Percentiles rank a stretch among this genome's conserved stretches.
phyloP scores from a whole-genome alignment of 2,888 invertebrate species.

The Spisula subtruncata region DNA sequence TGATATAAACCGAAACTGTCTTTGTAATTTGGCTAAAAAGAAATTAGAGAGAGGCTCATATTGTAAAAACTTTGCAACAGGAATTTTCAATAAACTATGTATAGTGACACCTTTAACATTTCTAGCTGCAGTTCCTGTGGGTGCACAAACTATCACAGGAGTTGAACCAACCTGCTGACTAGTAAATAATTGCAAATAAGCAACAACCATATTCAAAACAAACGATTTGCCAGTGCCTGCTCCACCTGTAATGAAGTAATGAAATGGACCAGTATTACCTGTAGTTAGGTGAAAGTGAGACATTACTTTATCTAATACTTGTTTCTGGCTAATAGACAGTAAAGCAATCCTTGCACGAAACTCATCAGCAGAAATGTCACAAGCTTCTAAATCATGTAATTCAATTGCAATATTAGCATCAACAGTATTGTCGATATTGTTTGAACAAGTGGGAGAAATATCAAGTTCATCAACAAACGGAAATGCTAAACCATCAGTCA shows the following conservation, averaged over 20 bases:
- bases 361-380: slow-evolving; percentile 41
- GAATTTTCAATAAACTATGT: slow-evolving; percentile 54
- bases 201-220: slow-evolving; percentile 45
- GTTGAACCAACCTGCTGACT: slow-evolving; percentile 39
- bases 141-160: slow-evolving; percentile 62
- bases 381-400: slow-evolving; percentile 34
- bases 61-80: slow-evolving; percentile 37
- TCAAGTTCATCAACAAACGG: not conserved
- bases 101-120: slow-evolving; percentile 58
- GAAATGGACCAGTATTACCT: not conserved
- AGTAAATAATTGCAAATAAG: slow-evolving; percentile 58
- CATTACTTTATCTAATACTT: slow-evolving; percentile 25
- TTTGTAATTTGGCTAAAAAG: slow-evolving; percentile 46
- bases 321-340: slow-evolving; percentile 32
- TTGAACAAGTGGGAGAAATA: too few relatives aligned
- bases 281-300: not conserved
- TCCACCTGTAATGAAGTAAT: slow-evolving; percentile 48
- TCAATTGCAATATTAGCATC: not conserved
- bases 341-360: not conserved
- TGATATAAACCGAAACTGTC: slow-evolving; percentile 45
- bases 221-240: slow-evolving; percentile 65
- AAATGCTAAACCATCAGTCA: not conserved
- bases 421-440: not conserved
- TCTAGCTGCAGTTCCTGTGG: slow-evolving; percentile 63
- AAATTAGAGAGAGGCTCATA: slow-evolving; percentile 45